Percentiles rank a stretch among this genome's conserved stretches.
Conservation (phyloP, 2,113 vertebrate genomes). For the Hypomesus transpacificus region DNA sequence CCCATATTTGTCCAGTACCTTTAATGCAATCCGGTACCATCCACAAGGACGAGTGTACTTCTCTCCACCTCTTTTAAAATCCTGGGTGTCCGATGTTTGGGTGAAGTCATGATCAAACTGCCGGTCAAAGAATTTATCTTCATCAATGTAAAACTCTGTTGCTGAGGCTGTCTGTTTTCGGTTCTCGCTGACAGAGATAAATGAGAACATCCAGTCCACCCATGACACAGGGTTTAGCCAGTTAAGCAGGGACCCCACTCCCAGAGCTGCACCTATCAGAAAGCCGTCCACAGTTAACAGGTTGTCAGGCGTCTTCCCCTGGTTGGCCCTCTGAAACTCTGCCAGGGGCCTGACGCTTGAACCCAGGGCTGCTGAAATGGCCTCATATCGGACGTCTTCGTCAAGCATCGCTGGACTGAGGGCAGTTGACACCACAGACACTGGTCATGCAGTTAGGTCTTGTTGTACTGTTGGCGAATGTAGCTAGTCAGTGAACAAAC, state of each 20-base stretch:
- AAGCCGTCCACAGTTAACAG: constrained; percentile 8
- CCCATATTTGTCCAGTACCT: constrained; percentile 12
- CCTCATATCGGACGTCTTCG: constrained; percentile 4
- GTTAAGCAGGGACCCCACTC: background rate
- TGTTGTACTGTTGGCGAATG: too few species aligned
- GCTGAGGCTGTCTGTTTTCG: background rate
- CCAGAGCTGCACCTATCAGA: background rate
- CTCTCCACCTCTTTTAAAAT: constrained; percentile 22
- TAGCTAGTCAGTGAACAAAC: too few species aligned
- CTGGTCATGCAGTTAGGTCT: too few species aligned
- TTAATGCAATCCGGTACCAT: constrained; percentile 29
- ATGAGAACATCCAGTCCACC: too few species aligned
- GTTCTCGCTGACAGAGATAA: background rate
- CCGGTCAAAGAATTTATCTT: constrained; percentile 22
- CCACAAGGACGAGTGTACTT: constrained; percentile 22
- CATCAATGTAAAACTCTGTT: constrained; percentile 14
- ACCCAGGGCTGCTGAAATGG: background rate
- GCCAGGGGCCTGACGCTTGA: background rate
- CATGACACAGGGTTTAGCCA: constrained; percentile 6
- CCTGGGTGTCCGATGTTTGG: background rate
- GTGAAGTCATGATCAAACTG: constrained; percentile 28
- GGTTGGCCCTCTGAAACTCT: background rate
- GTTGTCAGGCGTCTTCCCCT: background rate
- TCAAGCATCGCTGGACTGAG: constrained; percentile 3
- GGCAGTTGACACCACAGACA: background rate